Percentiles rank a stretch among this genome's conserved stretches.
Evolutionary conservation across 2,888 invertebrate species (phyloP).

Genomic region (Drosophila acutilabella): DNA sequence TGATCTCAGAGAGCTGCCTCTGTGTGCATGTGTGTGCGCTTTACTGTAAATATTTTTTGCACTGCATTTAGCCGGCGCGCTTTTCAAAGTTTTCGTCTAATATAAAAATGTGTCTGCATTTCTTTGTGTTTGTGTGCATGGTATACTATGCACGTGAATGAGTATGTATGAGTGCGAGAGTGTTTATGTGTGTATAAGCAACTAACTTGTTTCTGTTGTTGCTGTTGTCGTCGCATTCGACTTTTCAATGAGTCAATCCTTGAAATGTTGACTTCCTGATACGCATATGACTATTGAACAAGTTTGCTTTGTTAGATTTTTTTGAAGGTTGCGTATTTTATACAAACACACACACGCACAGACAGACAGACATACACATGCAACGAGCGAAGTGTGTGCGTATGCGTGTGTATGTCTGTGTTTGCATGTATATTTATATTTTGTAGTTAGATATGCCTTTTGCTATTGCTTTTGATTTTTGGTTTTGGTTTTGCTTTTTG

Average conservation of each 20-base stretch:
- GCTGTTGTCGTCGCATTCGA: constrained; percentile 73
- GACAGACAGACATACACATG: constrained; percentile 26
- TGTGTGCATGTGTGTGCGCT: constrained; percentile 43
- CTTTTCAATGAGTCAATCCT: constrained; percentile 84
- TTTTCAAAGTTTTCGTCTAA: constrained; percentile 68
- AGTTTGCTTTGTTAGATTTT: constrained; percentile 81
- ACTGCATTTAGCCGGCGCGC: constrained; percentile 77
- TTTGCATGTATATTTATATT: constrained; percentile 32
- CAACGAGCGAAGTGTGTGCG: constrained; percentile 42
- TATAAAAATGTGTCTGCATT: constrained; percentile 21
- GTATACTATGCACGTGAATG: not conserved
- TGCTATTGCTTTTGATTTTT: constrained; percentile 44
- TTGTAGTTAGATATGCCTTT: constrained; percentile 64
- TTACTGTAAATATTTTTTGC: constrained; percentile 74
- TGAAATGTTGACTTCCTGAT: constrained; percentile 84
- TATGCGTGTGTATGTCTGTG: constrained; percentile 29
- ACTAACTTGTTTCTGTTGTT: constrained; percentile 72
- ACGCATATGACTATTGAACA: constrained; percentile 84
- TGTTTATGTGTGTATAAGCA: constrained; percentile 43
- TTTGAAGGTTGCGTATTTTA: constrained; percentile 83
- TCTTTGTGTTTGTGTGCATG: constrained; percentile 13
- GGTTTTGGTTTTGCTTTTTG: constrained; percentile 43
- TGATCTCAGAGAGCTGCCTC: constrained; percentile 55
- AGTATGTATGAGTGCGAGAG: constrained; percentile 10
- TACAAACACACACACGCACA: constrained; percentile 47